Base-by-base conservation (phyloP, 2,888 invertebrate species). In the Hirtodrosophila histrioides region DNA sequence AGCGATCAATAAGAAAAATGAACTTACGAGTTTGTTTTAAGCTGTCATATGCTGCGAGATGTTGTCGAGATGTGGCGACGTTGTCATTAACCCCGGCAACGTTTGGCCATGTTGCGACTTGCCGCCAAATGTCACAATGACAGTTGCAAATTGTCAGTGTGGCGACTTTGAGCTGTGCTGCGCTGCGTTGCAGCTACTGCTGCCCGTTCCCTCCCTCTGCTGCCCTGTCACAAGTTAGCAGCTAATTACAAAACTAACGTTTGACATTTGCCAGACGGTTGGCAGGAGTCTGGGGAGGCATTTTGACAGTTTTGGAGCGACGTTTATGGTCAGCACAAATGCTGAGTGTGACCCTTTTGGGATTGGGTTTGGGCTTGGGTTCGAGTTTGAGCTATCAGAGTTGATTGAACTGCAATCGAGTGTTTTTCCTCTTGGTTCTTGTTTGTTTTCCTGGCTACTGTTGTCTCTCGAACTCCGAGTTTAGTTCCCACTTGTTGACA, bases 111-210 rank as follows among this genome's bases (percentile, higher is more conserved):
- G 62, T 70, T 48, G 40, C 58, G 75, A 65, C 50, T 62, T 66
- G 73, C 76, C 51, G 72, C 77, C 75, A 87, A 83, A 83, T 83
- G 88, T 82, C 83, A 76, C 65, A 66, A 67, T 88, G 84, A 86
- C 84, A 88, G 86, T 88, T 84, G 84, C 84, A 84, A 88, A 88
- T 84, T 88, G 86, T 86, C 86, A 84, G 79, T 53, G 33, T 63
- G 63, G 61, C 69, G 45, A 63, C 44, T 58, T 51, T 57, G 17
- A 17, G 17, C 17, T 17, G 17, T 17, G 17, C 17, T 17, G 17
- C 17, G 17, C 17, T 17, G 33, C 41, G 66, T 36, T 31, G 10
- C 39, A 31, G 27, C 27, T 27, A 27, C 48, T 29, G 37, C 46
- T 24, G 65, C 35, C 31, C 35, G 40, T 17, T 2, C 40, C 17